Evolutionary conservation across 1,140 invertebrate species (phyloP).

Genomic region (Meloidogyne hapla): DNA sequence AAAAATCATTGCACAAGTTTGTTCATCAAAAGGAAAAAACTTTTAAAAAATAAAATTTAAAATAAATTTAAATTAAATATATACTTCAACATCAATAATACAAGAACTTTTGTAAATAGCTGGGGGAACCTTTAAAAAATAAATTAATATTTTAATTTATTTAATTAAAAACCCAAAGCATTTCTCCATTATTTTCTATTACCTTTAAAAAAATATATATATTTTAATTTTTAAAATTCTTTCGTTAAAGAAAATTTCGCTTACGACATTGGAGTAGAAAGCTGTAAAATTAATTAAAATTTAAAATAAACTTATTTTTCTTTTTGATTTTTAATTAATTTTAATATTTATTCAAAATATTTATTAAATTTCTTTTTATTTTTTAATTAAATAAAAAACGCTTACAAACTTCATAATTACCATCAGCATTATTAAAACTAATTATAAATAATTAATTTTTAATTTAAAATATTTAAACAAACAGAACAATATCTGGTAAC

Average conservation of each 20-base stretch:
- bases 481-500: conserved; percentile 82
- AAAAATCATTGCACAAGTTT: conserved; percentile 92
- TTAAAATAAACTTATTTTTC: too few relatives aligned
- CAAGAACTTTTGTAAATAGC: conserved; percentile 91
- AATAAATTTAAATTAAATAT: conserved; percentile 77
- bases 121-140: conserved; percentile 72
- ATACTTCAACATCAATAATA: conserved; percentile 81
- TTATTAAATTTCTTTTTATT: too few relatives aligned
- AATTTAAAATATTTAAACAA: conserved; percentile 73
- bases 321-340: too few relatives aligned
- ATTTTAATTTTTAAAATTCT: neutral
- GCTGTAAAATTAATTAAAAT: too few relatives aligned
- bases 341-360: too few relatives aligned
- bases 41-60: conserved; percentile 72
- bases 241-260: too few relatives aligned
- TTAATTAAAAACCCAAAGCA: conserved; percentile 66
- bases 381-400: neutral
- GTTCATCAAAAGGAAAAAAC: conserved; percentile 76
- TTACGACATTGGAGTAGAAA: conserved; percentile 82
- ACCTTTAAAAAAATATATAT: conserved; percentile 70
- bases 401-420: conserved; percentile 85
- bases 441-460: conserved; percentile 39
- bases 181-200: conserved; percentile 82
- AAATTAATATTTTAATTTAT: neutral
- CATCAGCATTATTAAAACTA: conserved; percentile 76